A percentile compares a stretch with the other conserved stretches of the same genome.
Evolutionary conservation across 2,797 vertebrate species (phyloP).

Genomic region (Squalus acanthias): DNA sequence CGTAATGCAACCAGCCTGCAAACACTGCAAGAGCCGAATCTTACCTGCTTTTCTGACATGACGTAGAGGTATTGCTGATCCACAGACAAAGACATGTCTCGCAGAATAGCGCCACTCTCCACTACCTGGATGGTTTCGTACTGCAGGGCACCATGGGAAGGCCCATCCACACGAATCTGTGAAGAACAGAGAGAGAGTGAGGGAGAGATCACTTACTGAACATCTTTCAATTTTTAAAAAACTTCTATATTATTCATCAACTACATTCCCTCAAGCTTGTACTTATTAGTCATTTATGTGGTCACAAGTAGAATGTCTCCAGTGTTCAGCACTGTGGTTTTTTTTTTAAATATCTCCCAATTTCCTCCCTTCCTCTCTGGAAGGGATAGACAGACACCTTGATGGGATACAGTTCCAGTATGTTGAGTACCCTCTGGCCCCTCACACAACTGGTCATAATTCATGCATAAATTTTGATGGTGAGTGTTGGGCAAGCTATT

Average conservation of each 20-base stretch:
- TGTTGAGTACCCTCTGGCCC: background rate
- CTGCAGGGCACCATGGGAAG: conserved; percentile 71
- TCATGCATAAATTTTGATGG: background rate
- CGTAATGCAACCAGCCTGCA: background rate
- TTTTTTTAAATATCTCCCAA: background rate
- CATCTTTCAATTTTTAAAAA: background rate
- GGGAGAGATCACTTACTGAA: background rate
- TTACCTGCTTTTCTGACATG: conserved; percentile 94
- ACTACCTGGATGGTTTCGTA: conserved; percentile 91
- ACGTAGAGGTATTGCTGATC: conserved; percentile 87
- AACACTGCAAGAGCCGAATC: conserved; percentile 39
- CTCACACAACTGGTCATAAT: background rate
- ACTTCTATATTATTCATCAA: background rate
- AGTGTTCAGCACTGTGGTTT: background rate
- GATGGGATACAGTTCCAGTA: background rate
- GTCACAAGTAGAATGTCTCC: background rate
- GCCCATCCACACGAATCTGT: conserved; percentile 88
- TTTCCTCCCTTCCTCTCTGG: too few species aligned
- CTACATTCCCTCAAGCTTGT: background rate
- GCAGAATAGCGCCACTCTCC: conserved; percentile 74
- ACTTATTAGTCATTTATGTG: background rate
- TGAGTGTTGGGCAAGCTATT: background rate
- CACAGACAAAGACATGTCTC: conserved; percentile 92
- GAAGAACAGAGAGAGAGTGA: conserved; percentile 40
- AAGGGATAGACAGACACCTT: background rate